Evolutionary conservation across 2,797 vertebrate species (phyloP), one percentile per base, ranked within the genome.

Genomic region (Girardinus metallicus): DNA sequence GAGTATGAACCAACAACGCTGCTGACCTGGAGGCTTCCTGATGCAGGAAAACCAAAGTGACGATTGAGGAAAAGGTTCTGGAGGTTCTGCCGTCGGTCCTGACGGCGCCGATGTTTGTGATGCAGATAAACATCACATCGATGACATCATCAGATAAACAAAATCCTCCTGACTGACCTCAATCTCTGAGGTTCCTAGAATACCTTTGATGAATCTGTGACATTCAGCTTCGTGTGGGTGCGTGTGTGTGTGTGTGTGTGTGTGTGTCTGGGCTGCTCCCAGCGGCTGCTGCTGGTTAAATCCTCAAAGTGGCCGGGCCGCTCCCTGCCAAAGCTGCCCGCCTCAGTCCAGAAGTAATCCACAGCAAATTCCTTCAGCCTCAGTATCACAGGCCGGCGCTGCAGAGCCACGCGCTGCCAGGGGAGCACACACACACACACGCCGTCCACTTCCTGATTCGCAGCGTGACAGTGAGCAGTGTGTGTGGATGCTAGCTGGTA

Each of bases 301-400:
- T 94, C 93, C 94, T 95, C 94, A 94, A 94, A 95, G 94, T 95
- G 91, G 89, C 90, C 90, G 81, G 87, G 88, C 87, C 81, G 76
- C 85, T 89, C 80, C 80, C 64, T 91, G 93, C 94, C 95, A 95
- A 93, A 93, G 92, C 93, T 87, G 93, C 90, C 94, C 90, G 94
- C 93, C 92, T 95, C 92, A 90, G 93, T 95, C 94, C 95, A 96
- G 90, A 94, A 94, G 96, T 95, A 95, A 95, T 94, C 95, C 95
- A 94, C 91, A 92, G 92, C 89, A 95, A 96, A 96, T 96, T 95
- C 95, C 96, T 94, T 92, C 95, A 95, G 95, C 94, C 92, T 92
- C 91, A 93, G 94, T 94, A 95, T 95, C 95, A 93, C 86, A 83
- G 92, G 91, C 90, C 91, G 13, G 86, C 31, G 87, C 89, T 73